phyloP scores from a whole-genome alignment of 2,113 vertebrate species.

The Rana temporaria region DNA sequence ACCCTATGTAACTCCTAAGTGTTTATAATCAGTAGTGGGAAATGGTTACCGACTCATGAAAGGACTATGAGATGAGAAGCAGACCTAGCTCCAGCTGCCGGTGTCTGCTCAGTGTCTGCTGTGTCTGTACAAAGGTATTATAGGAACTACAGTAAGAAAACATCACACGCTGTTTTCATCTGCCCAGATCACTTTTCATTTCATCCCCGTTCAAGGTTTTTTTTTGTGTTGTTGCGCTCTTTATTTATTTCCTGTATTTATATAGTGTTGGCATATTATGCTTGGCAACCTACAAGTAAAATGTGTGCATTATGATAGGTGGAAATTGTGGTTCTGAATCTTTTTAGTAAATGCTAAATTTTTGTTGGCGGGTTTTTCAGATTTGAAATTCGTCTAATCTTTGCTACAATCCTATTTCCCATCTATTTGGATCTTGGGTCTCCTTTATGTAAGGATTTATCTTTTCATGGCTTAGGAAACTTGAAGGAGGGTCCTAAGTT shows the following conservation, averaged over 20 bases:
- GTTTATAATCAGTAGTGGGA: constrained; percentile 57
- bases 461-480: too few relatives aligned
- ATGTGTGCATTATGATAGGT: too few relatives aligned
- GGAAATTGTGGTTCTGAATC: too few relatives aligned
- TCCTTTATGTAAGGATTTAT: too few relatives aligned
- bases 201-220: constrained; percentile 6
- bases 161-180: constrained; percentile 26
- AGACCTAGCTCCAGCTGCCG: constrained; percentile 44
- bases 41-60: constrained; percentile 52
- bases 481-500: too few relatives aligned
- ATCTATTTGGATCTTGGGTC: too few relatives aligned
- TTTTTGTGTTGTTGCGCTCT: not conserved
- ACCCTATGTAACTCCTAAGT: constrained; percentile 48
- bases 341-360: too few relatives aligned
- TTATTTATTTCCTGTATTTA: not conserved
- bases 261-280: too few relatives aligned
- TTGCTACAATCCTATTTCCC: too few relatives aligned
- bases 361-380: too few relatives aligned
- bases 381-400: too few relatives aligned
- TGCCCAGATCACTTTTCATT: not conserved
- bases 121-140: constrained; percentile 48
- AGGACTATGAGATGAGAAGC: constrained; percentile 48
- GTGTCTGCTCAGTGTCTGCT: constrained; percentile 48
- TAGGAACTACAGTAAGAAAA: constrained; percentile 29
- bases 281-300: too few relatives aligned